Conservation (phyloP, 2,888 invertebrate species). For the Cephonodes hylas region DNA sequence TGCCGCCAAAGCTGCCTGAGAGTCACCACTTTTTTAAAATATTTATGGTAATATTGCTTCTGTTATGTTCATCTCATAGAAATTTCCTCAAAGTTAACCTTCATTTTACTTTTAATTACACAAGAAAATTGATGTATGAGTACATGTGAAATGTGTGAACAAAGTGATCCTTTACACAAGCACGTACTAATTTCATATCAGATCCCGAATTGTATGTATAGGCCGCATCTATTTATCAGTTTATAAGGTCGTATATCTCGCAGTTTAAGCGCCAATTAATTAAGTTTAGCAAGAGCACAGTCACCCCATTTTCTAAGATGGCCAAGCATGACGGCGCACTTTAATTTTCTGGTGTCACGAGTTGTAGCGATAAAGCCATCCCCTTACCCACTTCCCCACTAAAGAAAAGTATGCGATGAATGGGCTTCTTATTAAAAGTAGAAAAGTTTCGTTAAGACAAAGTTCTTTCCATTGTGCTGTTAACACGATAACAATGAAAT, state of each 20-base stretch:
- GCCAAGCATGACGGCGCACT: conserved; percentile 68
- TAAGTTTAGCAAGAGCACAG: conserved; percentile 66
- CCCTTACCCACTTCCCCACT: conserved; percentile 47
- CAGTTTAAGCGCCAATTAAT: conserved; percentile 65
- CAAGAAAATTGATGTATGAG: no score
- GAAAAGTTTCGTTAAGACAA: conserved; percentile 66
- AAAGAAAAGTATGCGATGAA: conserved; percentile 71
- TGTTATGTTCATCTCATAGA: no score
- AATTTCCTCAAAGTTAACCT: no score
- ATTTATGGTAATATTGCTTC: no score
- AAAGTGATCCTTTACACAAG: not conserved
- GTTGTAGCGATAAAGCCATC: conserved; percentile 67
- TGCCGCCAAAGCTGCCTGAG: no score
- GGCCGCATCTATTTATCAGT: conserved; percentile 28
- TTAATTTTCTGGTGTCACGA: conserved; percentile 78
- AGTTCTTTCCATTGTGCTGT: conserved; percentile 57
- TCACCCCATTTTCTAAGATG: conserved; percentile 72
- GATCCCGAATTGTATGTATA: conserved; percentile 13
- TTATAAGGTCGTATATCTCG: conserved; percentile 24
- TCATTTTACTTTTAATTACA: no score
- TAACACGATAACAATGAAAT: conserved; percentile 46
- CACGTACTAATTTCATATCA: not conserved
- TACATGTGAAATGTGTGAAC: no score
- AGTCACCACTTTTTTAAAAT: no score
- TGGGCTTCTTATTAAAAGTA: conserved; percentile 73